phyloP scores from a whole-genome alignment of 2,888 invertebrate species.

The Encarsia formosa region DNA sequence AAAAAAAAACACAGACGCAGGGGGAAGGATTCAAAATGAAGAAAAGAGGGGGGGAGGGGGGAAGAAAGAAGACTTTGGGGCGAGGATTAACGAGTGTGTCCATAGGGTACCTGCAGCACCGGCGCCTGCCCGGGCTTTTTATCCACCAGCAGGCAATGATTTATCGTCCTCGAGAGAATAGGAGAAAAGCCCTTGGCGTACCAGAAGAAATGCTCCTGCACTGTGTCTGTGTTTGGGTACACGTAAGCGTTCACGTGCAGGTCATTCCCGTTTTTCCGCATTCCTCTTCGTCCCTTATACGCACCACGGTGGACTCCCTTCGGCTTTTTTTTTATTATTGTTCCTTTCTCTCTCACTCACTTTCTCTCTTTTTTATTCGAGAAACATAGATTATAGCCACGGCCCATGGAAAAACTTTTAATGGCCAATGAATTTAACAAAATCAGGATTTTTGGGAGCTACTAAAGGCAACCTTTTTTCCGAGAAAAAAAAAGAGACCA shows the following conservation, averaged over 20 bases:
- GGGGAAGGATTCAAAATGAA: slow-evolving; percentile 13
- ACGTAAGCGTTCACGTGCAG: too few species aligned
- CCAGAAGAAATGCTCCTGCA: slow-evolving; percentile 24
- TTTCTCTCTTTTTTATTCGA: neutral
- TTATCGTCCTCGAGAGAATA: slow-evolving; percentile 23
- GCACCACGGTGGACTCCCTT: neutral
- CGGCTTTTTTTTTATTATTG: slow-evolving; percentile 15
- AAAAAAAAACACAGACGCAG: slow-evolving; percentile 11
- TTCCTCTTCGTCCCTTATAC: slow-evolving; percentile 5
- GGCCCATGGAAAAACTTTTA: too few species aligned
- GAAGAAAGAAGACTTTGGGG: slow-evolving; percentile 18
- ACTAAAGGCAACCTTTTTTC: too few species aligned
- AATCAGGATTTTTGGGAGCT: too few species aligned
- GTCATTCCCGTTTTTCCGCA: neutral
- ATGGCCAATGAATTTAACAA: too few species aligned
- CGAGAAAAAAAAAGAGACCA: too few species aligned
- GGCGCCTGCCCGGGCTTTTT: slow-evolving; percentile 16
- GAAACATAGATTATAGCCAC: too few species aligned
- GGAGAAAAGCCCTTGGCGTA: slow-evolving; percentile 20
- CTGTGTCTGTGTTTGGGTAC: too few species aligned
- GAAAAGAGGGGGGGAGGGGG: slow-evolving; percentile 19
- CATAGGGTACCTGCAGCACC: slow-evolving; percentile 20
- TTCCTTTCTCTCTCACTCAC: slow-evolving; percentile 5
- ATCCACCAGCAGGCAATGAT: slow-evolving; percentile 19
- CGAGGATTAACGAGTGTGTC: slow-evolving; percentile 23